Evolutionary conservation across 2,113 vertebrate genomes (phyloP).

Genomic region (Leuciscus idus): DNA sequence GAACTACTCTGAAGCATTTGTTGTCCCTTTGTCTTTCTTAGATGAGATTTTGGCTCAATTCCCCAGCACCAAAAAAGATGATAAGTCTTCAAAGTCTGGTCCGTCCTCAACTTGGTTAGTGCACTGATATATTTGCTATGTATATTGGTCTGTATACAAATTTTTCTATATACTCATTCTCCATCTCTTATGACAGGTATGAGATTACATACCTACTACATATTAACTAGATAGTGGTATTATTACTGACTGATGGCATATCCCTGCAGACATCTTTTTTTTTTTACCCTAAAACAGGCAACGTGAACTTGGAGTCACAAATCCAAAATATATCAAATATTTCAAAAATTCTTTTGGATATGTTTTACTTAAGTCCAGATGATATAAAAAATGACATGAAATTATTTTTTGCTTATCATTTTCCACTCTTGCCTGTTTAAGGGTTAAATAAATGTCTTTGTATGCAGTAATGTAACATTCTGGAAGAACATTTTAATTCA

Average conservation of each 20-base stretch:
- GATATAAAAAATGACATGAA: too few species aligned
- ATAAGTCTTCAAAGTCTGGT: conserved; percentile 59
- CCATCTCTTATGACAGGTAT: neutral
- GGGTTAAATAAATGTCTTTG: neutral
- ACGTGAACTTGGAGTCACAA: too few species aligned
- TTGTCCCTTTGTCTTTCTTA: conserved; percentile 61
- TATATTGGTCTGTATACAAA: neutral
- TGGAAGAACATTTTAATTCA: neutral
- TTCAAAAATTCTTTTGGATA: too few species aligned
- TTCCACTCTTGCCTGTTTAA: too few species aligned
- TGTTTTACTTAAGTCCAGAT: too few species aligned
- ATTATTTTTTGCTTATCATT: too few species aligned
- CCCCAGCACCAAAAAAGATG: conserved; percentile 80
- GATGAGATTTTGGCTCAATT: conserved; percentile 96
- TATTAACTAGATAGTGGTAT: neutral
- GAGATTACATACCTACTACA: neutral
- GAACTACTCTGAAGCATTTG: neutral
- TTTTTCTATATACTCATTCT: neutral
- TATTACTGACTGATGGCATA: neutral
- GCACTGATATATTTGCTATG: neutral
- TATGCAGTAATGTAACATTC: neutral
- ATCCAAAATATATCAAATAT: too few species aligned
- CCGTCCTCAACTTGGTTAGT: conserved; percentile 45
- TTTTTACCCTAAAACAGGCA: too few species aligned
- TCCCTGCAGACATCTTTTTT: neutral